Base-by-base conservation (phyloP, 2,113 vertebrate species). In the Willisornis vidua region DNA sequence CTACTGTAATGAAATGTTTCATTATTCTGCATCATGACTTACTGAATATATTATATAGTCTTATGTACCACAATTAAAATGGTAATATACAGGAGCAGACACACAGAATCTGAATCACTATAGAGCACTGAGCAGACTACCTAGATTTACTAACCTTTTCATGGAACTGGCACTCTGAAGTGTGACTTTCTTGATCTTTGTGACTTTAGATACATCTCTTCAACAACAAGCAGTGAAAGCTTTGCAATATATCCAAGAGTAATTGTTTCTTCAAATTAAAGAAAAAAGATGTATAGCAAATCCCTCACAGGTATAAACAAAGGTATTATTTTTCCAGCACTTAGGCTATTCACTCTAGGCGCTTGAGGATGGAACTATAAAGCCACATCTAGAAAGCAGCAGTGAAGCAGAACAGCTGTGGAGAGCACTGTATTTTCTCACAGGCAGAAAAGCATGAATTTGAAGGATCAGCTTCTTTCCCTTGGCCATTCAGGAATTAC, bases 1-100 rank as follows among this genome's bases (percentile, higher is more conserved):
- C 66, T 95, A 82, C 81, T 86, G 80, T 95, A 97, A 96, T 93
- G 93, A 96, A 95, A 93, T 71, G 72, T 90, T 97, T 96, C 94
- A 88, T 97, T 93, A 88, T 79, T 43, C 59, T 85, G 58, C 83
- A 78, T 85, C 77, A 29, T 81, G 63, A 13, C 59, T 91, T 95
- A 65, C 87, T 96, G 87, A 94, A 85, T 93, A 54, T 68, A 88
- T 97, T 93, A 92, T 45, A 70, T 75, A 88, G 72, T 84, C 43
- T 87, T 72, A 84, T 93, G 78, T 93, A 94, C 61, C 82, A 48
- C 80, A 96, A 96, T 96, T 97, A 96, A 97, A 96, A 91, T 89
- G 90, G 67, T 94, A 96, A 96, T 96, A 87, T 46, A 85, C 43
- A 79, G 46, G n/a, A 91, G n/a, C 35, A 93, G 77, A 78, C 46